Base-by-base conservation (phyloP, 2,888 invertebrate species). In the Hemicrepidius hirtus region DNA sequence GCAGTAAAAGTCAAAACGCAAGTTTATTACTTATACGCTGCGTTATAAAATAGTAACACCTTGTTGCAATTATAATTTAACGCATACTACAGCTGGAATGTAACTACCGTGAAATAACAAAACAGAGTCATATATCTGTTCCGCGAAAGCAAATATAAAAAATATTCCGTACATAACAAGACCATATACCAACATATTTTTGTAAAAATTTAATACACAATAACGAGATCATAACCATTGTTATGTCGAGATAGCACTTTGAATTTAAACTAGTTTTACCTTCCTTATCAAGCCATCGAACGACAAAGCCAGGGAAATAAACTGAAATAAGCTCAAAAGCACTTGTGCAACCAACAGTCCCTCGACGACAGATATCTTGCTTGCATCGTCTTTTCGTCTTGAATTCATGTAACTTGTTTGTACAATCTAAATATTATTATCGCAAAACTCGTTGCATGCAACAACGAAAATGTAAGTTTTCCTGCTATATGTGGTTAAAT, bases 201-300 rank as follows among this genome's bases (percentile, higher is more conserved):
- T 55, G 63, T 70, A 21, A 70, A 70, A 70, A 69, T 41, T 21
- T 53, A 46, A 55, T 44, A 64, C 46, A 46, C 55, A 55, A 64
- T 55, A 66, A 46, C 37, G 35, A 70, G 70, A 70, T 70, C 64
- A 73, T 75, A 75, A 75, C 67, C 75, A 75, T 75, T 75, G 75
- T 75, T 73, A 57, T 73, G 75, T 73, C 75, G 68, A 75, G 75
- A 75, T 75, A 73, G 75, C 65, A 65, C 55, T 66, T n/a, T 73
- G 71, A 75, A 75, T 75, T 75, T 75, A 75, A 75, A 75, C 73
- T 73, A 68, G 73, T 71, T 75, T 71, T 75, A 35, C 53, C 64
- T 70, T 44, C 70, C 70, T 70, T 70, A 70, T 70, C 70, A 50
- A 64, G 70, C 32, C 41, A 46, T 68, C 59, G 57, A 20, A 49